Evolutionary conservation across 1,140 invertebrate species (phyloP).

Genomic region (Pogonus chalceus): DNA sequence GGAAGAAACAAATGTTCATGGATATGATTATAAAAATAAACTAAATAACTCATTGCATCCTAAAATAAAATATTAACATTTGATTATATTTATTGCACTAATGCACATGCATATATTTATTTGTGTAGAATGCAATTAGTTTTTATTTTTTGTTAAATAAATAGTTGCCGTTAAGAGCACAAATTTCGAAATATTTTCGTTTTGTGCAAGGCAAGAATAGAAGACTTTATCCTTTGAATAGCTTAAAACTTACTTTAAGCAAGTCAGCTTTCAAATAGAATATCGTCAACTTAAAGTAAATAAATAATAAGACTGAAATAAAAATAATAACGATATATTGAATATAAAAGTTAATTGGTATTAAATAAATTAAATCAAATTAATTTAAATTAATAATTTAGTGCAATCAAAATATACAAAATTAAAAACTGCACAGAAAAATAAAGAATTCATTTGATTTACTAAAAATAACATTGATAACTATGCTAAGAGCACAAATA

Average conservation of each 20-base stretch:
- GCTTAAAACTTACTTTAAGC: neutral
- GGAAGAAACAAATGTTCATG: neutral
- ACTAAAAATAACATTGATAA: constrained; percentile 4
- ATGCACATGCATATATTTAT: neutral
- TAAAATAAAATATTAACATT: neutral
- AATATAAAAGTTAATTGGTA: too few relatives aligned
- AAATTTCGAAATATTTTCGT: neutral
- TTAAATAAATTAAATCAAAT: neutral
- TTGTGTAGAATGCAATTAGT: neutral
- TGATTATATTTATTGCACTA: neutral
- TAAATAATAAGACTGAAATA: neutral
- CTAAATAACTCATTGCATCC: neutral
- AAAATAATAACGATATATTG: too few relatives aligned
- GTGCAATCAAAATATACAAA: neutral
- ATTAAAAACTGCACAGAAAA: neutral
- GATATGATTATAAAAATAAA: neutral
- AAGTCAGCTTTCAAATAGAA: neutral
- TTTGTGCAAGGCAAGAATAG: constrained; percentile 2
- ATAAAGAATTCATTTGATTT: neutral
- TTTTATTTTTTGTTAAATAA: neutral
- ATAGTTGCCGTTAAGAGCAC: neutral
- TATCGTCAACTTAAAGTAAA: neutral
- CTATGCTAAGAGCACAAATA: constrained; percentile 6
- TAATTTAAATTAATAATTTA: neutral
- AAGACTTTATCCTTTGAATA: neutral